Conservation (phyloP, 1,140 invertebrate genomes). For the Brachionus rotundiformis region DNA sequence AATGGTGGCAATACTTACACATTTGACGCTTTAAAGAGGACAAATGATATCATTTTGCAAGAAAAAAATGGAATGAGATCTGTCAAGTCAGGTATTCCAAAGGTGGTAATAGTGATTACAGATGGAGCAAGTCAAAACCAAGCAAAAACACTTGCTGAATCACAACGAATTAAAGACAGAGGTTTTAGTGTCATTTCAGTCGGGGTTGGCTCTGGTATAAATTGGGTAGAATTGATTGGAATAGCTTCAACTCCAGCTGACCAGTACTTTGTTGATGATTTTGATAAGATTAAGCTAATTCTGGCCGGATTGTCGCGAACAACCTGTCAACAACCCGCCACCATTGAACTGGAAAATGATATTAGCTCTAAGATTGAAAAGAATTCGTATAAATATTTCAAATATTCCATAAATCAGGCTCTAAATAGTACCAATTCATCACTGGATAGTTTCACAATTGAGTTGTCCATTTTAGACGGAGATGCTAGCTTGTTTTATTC, state of each 20-base stretch:
- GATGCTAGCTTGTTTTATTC: background rate
- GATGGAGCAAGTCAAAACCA: conserved; percentile 4
- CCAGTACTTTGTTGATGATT: conserved; percentile 31
- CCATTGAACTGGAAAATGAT: background rate
- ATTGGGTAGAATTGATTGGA: background rate
- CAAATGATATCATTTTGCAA: conserved; percentile 25
- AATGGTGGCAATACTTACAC: conserved; percentile 28
- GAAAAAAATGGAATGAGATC: conserved; percentile 40
- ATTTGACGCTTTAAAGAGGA: background rate
- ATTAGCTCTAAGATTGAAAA: background rate
- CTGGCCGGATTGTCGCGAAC: background rate
- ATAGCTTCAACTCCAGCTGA: conserved; percentile 34
- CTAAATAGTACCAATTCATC: background rate
- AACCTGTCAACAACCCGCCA: conserved; percentile 31
- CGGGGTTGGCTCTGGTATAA: background rate
- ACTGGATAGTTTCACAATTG: background rate
- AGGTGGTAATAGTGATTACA: conserved; percentile 17
- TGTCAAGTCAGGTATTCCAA: background rate
- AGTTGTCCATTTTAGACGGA: background rate
- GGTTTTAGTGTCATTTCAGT: conserved; percentile 2
- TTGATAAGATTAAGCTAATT: conserved; percentile 18
- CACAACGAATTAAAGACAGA: conserved; percentile 15
- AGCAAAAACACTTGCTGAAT: background rate
- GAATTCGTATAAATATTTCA: conserved; percentile 12
- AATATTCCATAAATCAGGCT: background rate